Percentiles rank a stretch among this genome's conserved stretches.
phyloP scores from a whole-genome alignment of 2,797 vertebrate species.

The Hippoglossus hippoglossus region DNA sequence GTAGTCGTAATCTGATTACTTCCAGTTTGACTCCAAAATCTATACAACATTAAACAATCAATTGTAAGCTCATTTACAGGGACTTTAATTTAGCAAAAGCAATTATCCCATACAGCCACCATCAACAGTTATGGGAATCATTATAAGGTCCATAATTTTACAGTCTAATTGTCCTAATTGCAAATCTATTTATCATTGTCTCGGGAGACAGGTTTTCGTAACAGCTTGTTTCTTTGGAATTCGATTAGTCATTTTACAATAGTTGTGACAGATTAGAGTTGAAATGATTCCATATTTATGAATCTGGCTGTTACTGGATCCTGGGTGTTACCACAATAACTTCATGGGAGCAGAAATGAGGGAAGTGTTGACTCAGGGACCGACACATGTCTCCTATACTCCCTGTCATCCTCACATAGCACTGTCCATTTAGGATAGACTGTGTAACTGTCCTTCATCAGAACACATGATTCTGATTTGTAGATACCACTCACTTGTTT shows the following conservation, averaged over 20 bases:
- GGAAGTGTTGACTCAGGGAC: not conserved
- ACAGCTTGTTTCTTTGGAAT: slow-evolving; percentile 29
- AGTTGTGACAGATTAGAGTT: slow-evolving; percentile 31
- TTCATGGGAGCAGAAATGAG: not conserved
- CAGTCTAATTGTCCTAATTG: slow-evolving; percentile 49
- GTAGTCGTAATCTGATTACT: slow-evolving; percentile 12
- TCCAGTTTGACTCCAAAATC: slow-evolving; percentile 28
- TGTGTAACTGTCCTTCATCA: not conserved
- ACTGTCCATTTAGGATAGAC: too few species aligned
- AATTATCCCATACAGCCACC: slow-evolving; percentile 48
- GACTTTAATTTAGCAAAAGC: slow-evolving; percentile 43
- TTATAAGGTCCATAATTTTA: slow-evolving; percentile 30
- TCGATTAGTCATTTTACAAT: slow-evolving; percentile 40
- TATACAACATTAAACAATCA: slow-evolving; percentile 35
- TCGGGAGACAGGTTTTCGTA: slow-evolving; percentile 27
- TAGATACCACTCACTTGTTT: too few species aligned
- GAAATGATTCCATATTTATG: slow-evolving; percentile 10
- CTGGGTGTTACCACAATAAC: slow-evolving; percentile 13
- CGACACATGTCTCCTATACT: not conserved
- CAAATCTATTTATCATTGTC: slow-evolving; percentile 50
- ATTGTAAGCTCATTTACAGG: slow-evolving; percentile 50
- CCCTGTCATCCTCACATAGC: not conserved
- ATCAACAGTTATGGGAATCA: slow-evolving; percentile 28
- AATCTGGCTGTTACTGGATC: slow-evolving; percentile 9
- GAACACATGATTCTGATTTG: not conserved